Evolutionary conservation across 2,113 vertebrate genomes (phyloP).

Genomic region (Heptranchias perlo): DNA sequence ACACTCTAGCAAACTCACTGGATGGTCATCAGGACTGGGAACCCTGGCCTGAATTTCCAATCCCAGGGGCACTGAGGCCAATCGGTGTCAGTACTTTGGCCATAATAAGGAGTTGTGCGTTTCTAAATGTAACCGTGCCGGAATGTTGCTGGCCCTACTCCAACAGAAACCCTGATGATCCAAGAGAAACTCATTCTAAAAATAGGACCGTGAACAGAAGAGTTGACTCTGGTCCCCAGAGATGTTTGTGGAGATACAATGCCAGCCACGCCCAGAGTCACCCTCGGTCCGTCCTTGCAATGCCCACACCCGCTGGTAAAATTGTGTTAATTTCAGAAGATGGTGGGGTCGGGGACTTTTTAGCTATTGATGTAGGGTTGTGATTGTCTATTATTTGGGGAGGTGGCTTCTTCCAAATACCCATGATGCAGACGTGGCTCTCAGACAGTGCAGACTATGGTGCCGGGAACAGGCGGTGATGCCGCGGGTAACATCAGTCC

Average conservation of each 20-base stretch:
- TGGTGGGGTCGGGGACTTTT: background rate
- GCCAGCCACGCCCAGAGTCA: background rate
- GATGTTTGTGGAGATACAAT: background rate
- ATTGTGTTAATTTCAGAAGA: background rate
- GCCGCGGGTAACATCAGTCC: background rate
- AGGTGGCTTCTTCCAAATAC: background rate
- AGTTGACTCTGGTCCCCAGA: background rate
- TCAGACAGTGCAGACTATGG: background rate
- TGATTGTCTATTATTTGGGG: background rate
- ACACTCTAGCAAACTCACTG: background rate
- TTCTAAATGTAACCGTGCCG: background rate
- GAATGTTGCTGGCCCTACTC: background rate
- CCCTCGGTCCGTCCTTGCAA: background rate
- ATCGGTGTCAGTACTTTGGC: background rate
- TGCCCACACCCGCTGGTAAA: background rate
- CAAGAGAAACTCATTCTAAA: background rate
- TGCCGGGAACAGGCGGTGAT: background rate
- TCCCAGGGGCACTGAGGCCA: background rate
- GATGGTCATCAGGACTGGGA: background rate
- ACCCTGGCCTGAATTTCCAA: background rate
- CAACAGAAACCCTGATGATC: slow-evolving; percentile 2
- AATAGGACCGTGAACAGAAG: background rate
- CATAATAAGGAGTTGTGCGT: background rate
- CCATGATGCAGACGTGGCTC: background rate
- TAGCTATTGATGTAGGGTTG: background rate